These are phyloP conservation scores for Macrotrachela quadricornifera DNA, from an alignment of 1,140 invertebrate species.

Conservation along the genomic window DNA sequence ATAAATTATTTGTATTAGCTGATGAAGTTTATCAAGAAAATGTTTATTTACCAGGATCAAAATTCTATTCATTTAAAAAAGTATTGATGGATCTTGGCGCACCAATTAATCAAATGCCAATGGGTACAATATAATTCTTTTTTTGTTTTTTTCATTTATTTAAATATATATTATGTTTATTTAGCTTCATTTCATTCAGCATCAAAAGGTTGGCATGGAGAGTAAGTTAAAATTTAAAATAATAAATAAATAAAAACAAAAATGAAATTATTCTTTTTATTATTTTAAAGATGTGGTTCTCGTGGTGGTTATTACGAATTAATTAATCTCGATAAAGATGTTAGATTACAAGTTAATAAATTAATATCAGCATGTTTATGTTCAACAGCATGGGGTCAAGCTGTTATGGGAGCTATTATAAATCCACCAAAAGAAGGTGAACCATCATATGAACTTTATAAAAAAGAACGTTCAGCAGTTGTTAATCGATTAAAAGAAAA, in stretches of 20 bases:
- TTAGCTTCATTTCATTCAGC: constrained; percentile 70
- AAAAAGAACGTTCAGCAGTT: constrained; percentile 52
- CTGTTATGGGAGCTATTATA: constrained; percentile 45
- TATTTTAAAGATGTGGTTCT: constrained; percentile 20
- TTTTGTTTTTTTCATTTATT: too few species aligned
- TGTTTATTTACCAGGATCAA: constrained; percentile 56
- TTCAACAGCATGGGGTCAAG: constrained; percentile 59
- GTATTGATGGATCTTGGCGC: constrained; percentile 64
- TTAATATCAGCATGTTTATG: constrained; percentile 78
- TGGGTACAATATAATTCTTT: constrained; percentile 31
- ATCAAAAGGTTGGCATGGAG: constrained; percentile 63
- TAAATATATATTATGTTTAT: too few species aligned
- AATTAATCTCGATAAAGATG: constrained; percentile 58
- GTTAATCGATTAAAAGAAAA: constrained; percentile 50
- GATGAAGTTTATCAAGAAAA: constrained; percentile 91
- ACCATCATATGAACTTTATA: constrained; percentile 39
- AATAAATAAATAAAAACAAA: too few species aligned
- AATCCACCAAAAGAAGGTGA: constrained; percentile 62
- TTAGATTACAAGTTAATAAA: constrained; percentile 57
- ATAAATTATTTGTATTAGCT: constrained; percentile 66
- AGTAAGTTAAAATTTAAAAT: constrained; percentile 10
- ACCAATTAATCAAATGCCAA: constrained; percentile 56
- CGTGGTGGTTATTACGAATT: constrained; percentile 51
- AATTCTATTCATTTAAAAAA: constrained; percentile 86
- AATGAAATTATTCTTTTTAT: too few species aligned